Evolutionary conservation across 2,113 vertebrate species (phyloP), one percentile per base, ranked within the genome.

Genomic region (Pseudonaja textilis): DNA sequence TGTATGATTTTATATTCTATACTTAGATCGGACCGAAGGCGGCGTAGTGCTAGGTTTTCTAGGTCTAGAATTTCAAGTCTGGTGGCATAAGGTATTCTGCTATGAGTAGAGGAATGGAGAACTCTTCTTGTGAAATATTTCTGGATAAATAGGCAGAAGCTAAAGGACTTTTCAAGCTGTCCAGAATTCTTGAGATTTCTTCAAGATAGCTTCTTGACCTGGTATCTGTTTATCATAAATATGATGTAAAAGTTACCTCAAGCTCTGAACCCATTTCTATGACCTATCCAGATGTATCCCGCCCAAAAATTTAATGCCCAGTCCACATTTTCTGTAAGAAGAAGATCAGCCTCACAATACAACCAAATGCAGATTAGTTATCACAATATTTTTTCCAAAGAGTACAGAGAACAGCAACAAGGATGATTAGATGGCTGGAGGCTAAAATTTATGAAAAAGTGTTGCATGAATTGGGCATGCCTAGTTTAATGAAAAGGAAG

Each of bases 91-190:
- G 8, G 47, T 50, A 50, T 50, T 10, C 47, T 50, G 47, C 47
- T 1, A 50, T 0, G 8, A 50, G 47, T 50, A 50, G 47, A 50
- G 47, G 47, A 50, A 1, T 50, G 8, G 47, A 50, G 47, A 50
- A 50, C 47, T 50, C 47, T 50, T 50, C 1, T 50, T 50, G 47
- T 50, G 47, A 50, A 50, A 50, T 50, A 8, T 50, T 50, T 50
- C 47, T 50, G 47, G 8, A 50, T 50, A 50, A 50, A 8, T 3
- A 69, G 2, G 88, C 29, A 39, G 0, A 54, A 23, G 11, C 8
- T 3, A n/a, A 23, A 29, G 18, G 18, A 22, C 69, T 81, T 34
- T 39, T 81, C 69, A 22, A 81, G 34, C 34, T 42, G 16, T 22
- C 34, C 18, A 39, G 34, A 42, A 39, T 10, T 34, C n/a, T 39